phyloP scores from a whole-genome alignment of 2,888 invertebrate genomes.

The Machimus rusticus region DNA sequence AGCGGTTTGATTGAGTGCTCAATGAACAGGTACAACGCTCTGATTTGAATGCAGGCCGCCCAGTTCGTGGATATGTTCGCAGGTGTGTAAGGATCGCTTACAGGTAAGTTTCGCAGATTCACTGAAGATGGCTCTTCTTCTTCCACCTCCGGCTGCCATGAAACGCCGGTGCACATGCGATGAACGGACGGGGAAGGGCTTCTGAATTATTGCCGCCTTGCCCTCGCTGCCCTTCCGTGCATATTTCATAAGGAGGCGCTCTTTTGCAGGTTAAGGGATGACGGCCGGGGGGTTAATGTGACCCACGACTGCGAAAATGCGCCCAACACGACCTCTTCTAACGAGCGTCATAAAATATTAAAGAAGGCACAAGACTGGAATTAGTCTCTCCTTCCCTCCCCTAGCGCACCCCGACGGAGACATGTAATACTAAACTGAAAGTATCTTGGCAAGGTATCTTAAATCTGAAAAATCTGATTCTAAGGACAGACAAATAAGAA shows the following conservation, averaged over 20 bases:
- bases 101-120: background rate
- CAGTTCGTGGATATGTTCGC: background rate
- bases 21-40: background rate
- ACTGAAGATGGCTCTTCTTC: background rate
- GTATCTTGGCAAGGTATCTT: background rate
- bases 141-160: background rate
- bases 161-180: background rate
- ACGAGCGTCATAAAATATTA: background rate
- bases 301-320: background rate
- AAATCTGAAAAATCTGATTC: background rate
- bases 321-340: background rate
- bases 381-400: background rate
- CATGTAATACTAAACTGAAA: background rate
- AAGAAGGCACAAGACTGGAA: background rate
- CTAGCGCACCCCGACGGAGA: background rate
- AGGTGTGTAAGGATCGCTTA: background rate
- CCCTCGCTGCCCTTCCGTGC: background rate
- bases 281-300: background rate
- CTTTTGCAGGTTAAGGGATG: background rate
- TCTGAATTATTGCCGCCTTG: background rate
- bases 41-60: background rate
- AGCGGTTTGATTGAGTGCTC: constrained; percentile 13
- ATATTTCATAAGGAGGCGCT: background rate
- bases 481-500: background rate
- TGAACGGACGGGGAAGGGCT: background rate